Evolutionary conservation across 2,888 invertebrate genomes (phyloP).

Genomic region (Polydrusus cervinus): DNA sequence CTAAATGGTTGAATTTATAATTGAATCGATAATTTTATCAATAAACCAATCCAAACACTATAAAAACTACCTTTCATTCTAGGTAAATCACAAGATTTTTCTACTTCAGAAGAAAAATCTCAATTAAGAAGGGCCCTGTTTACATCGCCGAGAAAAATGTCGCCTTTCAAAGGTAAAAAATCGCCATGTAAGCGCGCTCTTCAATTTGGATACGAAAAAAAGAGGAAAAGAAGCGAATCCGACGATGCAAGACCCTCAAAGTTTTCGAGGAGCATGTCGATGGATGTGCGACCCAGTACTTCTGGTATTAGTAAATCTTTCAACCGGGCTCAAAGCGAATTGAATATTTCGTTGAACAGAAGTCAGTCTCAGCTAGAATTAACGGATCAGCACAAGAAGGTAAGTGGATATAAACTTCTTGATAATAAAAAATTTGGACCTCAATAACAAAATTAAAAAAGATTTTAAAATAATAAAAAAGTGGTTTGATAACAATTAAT

Average conservation of each 20-base stretch:
- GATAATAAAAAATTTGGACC: too few relatives aligned
- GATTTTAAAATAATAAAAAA: too few relatives aligned
- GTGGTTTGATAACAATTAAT: too few relatives aligned
- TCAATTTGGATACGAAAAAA: conserved; percentile 66
- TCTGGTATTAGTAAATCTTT: conserved; percentile 33
- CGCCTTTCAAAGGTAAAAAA: conserved; percentile 49
- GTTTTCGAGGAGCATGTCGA: conserved; percentile 76
- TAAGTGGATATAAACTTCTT: conserved; percentile 65
- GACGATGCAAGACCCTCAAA: conserved; percentile 69
- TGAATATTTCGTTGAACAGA: conserved; percentile 52
- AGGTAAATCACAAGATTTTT: conserved; percentile 56
- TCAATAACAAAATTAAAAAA: too few relatives aligned
- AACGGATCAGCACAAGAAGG: conserved; percentile 79
- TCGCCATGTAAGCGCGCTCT: conserved; percentile 72
- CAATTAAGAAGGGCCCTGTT: conserved; percentile 58
- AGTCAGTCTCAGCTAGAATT: conserved; percentile 70
- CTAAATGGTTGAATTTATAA: too few relatives aligned
- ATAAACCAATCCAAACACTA: too few relatives aligned
- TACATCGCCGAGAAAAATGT: conserved; percentile 59
- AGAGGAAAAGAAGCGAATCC: conserved; percentile 73
- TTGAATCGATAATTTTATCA: too few relatives aligned
- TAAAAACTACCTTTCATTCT: not conserved
- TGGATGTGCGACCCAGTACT: conserved; percentile 71
- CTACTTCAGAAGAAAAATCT: conserved; percentile 42
- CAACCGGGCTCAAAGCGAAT: conserved; percentile 57